Evolutionary conservation across 2,888 invertebrate genomes (phyloP).

Genomic region (Protophormia terraenovae): DNA sequence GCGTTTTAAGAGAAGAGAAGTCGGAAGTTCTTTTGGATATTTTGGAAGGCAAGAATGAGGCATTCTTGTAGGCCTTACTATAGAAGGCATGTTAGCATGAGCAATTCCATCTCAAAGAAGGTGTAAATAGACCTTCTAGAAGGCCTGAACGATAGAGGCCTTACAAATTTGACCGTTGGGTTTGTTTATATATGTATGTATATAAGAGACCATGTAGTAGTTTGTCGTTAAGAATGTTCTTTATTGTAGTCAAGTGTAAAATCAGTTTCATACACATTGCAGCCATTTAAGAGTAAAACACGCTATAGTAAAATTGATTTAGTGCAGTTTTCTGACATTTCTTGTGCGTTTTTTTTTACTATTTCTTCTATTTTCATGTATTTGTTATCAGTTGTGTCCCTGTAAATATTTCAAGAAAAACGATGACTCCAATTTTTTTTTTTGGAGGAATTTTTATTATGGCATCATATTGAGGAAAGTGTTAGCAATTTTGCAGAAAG

Average conservation of each 20-base stretch:
- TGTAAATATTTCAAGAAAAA: background rate
- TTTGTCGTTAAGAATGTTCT: constrained; percentile 35
- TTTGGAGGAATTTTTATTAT: background rate
- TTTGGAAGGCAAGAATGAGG: too few species aligned
- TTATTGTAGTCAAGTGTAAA: constrained; percentile 49
- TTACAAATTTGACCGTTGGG: too few species aligned
- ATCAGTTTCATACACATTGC: constrained; percentile 35
- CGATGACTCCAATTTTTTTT: background rate
- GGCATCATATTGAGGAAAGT: background rate
- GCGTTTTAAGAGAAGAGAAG: too few species aligned
- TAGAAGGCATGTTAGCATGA: too few species aligned
- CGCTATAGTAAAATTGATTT: constrained; percentile 36
- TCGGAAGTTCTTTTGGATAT: too few species aligned
- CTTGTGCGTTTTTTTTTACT: background rate
- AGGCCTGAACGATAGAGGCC: too few species aligned
- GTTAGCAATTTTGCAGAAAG: background rate
- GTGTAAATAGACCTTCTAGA: too few species aligned
- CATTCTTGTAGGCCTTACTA: too few species aligned
- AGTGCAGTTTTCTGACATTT: constrained; percentile 29
- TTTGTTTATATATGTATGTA: background rate
- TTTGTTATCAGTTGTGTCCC: background rate
- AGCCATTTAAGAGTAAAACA: constrained; percentile 4
- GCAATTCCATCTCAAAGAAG: too few species aligned
- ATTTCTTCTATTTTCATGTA: background rate
- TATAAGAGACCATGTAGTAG: background rate